Conservation (phyloP, 2,888 invertebrate species). For the Callinectes sapidus region DNA sequence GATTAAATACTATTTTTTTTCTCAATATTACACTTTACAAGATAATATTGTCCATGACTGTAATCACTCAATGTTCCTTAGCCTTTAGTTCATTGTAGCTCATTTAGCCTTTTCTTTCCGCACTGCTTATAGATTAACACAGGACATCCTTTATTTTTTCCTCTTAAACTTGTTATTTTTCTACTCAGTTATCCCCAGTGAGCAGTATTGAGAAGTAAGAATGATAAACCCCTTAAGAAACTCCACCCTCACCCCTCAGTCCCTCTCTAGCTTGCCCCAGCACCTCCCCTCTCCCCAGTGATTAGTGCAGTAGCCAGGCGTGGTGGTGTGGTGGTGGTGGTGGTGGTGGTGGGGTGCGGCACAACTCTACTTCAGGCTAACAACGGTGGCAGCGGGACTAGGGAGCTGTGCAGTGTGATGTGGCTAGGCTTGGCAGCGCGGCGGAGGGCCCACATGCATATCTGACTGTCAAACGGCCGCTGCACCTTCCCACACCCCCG, state of each 20-base stretch:
- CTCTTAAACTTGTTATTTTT: neutral
- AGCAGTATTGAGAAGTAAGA: neutral
- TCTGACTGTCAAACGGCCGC: neutral
- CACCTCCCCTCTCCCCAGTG: neutral
- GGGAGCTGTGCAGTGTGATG: neutral
- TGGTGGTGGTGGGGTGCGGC: neutral
- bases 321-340: neutral
- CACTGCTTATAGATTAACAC: neutral
- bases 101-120: neutral
- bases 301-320: neutral
- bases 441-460: neutral
- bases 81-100: neutral
- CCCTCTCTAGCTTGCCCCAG: neutral
- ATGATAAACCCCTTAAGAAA: neutral
- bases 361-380: constrained; percentile 26
- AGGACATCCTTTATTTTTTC: neutral
- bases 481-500: neutral
- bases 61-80: neutral
- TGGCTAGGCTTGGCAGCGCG: neutral
- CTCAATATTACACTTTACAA: neutral
- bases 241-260: neutral
- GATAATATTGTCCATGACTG: neutral
- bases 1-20: neutral
- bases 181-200: neutral
- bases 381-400: neutral